These are phyloP conservation scores for Ferdinandea cuprea DNA, from an alignment of 2,888 invertebrate genomes.

Conservation along the genomic window DNA sequence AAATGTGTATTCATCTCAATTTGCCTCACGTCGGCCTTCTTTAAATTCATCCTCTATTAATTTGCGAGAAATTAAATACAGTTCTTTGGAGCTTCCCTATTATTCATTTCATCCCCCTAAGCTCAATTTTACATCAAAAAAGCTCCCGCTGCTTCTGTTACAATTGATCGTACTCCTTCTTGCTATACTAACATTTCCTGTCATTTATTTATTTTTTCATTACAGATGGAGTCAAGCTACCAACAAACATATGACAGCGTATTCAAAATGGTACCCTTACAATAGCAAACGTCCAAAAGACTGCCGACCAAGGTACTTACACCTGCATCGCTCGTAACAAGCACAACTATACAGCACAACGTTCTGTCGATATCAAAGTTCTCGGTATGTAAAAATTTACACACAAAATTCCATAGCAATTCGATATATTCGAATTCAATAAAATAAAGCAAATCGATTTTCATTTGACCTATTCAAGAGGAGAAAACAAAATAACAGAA, in stretches of 20 bases:
- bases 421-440: background rate
- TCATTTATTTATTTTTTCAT: background rate
- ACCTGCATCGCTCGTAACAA: constrained; percentile 93
- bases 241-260: constrained; percentile 93
- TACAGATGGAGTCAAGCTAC: constrained; percentile 90
- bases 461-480: constrained; percentile 8
- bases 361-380: constrained; percentile 89
- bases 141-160: too few relatives aligned
- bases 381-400: constrained; percentile 84
- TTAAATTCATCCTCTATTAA: too few relatives aligned
- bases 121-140: too few relatives aligned
- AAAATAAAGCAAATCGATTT: constrained; percentile 10
- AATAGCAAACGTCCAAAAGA: constrained; percentile 92
- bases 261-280: constrained; percentile 93
- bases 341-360: constrained; percentile 90
- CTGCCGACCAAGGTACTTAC: constrained; percentile 94
- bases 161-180: background rate
- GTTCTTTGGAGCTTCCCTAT: too few relatives aligned
- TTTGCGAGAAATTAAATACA: too few relatives aligned
- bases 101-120: too few relatives aligned
- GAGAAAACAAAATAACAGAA: constrained; percentile 1
- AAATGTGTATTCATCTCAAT: too few relatives aligned
- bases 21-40: too few relatives aligned
- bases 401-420: too few relatives aligned
- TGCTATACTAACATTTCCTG: background rate